Base-by-base conservation (phyloP, 2,888 invertebrate genomes). In the Calameuta pallipes region DNA sequence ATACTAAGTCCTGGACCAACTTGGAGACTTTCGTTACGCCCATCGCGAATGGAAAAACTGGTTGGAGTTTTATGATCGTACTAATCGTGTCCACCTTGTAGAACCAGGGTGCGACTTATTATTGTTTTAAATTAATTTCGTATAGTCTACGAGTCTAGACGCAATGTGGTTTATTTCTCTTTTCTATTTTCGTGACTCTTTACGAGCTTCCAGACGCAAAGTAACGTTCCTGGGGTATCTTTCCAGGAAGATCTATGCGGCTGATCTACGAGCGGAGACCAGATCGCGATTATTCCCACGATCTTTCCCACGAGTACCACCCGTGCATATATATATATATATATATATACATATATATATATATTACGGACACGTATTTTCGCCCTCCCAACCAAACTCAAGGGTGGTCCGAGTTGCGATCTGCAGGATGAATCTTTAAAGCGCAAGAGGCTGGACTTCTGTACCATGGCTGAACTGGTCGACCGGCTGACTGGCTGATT, bases 61-160 rank as follows among this genome's bases (percentile, higher is more conserved):
- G 31, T 31, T 31, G 31, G 15, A 71, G 12, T 31, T 71, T 71
- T 71, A 71, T 33, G 71, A 33, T 33, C 31, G 71, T 33, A 33
- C 31, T 31, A 71, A 71, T 71, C 12, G 71, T 15, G 33, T 15
- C 12, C 12, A 9, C 23, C 15, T 71, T 3, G 12, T 71, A 71
- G 71, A 31, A 71, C 31, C 15, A 2, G 31, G 31, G 12, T 12
- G 12, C 33, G 31, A 71, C 31, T 71, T 71, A 71, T 71, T 33
- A 71, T 71, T 71, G 31, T 33, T 33, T 71, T 6, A 23, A 71
- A 71, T 31, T 71, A 71, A 71, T 71, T 71, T 71, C 33, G 71
- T 71, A 71, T 23, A 9, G 23, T 23, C 56, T 56, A 23, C 23
- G 56, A 9, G 56, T 56, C 56, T 56, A 56, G 56, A 56, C 56